These are phyloP conservation scores for Stratiolaelaps scimitus DNA, from an alignment of 1,140 invertebrate species.

Conservation along the genomic window DNA sequence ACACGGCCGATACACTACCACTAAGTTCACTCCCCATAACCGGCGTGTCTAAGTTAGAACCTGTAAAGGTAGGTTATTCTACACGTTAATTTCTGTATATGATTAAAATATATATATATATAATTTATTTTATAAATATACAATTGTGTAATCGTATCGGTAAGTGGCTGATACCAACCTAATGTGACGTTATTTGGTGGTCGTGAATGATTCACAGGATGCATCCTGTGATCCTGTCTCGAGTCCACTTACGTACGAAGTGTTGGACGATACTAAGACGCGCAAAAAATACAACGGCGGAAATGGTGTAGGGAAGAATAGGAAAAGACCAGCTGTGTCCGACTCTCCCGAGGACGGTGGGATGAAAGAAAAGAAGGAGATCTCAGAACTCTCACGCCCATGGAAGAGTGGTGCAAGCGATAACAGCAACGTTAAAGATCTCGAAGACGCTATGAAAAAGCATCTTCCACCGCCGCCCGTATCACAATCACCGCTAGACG, in stretches of 20 bases:
- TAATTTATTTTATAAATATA: too few species aligned
- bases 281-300: constrained; percentile 26
- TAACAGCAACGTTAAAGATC: constrained; percentile 56
- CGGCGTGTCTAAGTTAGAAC: constrained; percentile 29
- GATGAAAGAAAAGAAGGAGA: constrained; percentile 31
- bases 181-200: neutral
- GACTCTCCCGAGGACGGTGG: constrained; percentile 23
- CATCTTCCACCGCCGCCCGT: constrained; percentile 53
- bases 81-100: neutral
- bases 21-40: constrained; percentile 19
- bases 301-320: constrained; percentile 30
- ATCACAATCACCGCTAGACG: constrained; percentile 28
- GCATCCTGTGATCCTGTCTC: constrained; percentile 23
- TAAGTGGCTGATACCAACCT: too few species aligned
- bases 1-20: constrained; percentile 23
- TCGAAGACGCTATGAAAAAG: constrained; percentile 91
- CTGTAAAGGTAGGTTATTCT: constrained; percentile 30
- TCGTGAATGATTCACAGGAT: constrained; percentile 8
- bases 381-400: constrained; percentile 25
- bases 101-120: too few species aligned
- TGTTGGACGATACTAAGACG: constrained; percentile 3
- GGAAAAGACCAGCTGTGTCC: constrained; percentile 24
- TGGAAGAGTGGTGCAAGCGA: constrained; percentile 40
- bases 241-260: constrained; percentile 24
- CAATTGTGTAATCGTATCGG: too few species aligned